Base-by-base conservation (phyloP, 2,113 vertebrate genomes). In the Pelecanus crispus region DNA sequence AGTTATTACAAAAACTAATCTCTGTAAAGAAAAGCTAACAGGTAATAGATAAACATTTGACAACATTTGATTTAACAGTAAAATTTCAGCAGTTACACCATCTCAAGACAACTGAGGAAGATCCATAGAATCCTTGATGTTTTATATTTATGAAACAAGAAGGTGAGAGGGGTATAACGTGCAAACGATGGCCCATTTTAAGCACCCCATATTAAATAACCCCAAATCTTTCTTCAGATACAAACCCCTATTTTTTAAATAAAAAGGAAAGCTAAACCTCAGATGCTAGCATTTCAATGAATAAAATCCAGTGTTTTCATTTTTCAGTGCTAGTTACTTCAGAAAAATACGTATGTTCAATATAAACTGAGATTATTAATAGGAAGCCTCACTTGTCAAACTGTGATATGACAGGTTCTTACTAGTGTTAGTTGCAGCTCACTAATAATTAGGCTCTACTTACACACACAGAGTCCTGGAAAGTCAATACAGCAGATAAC, bases 361-460 rank as follows among this genome's bases (percentile, higher is more conserved):
- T 55, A 94, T 68, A 95, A 97, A 96, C 63, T 8, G 38, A 36
- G 71, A 70, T 68, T 83, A 85, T 81, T 95, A 91, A 70, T 83
- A 95, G 82, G 86, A 93, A 96, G 86, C 90, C 49, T 95, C 72
- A 66, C 71, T 79, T 92, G 72, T 94, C 88, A 80, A 92, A 92
- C 74, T 78, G 77, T 82, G 62, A 34, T 89, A 49, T 74, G 67
- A 93, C 62, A 93, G 75, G 45, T 90, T 94, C 67, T 90, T 84
- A 83, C 17, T 93, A 56, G 47, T 74, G 49, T 93, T 96, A 92
- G 62, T 82, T 81, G 86, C 90, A 93, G 90, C 72, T 96, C 44
- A 84, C 90, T 93, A 96, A 92, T 94, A 94, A 97, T 89, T 88
- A 95, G 78, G 81, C 67, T 82, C 89, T 97, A 94, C 96, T 96